phyloP scores from a whole-genome alignment of 1,140 invertebrate genomes.

The Neodiprion lecontei region DNA sequence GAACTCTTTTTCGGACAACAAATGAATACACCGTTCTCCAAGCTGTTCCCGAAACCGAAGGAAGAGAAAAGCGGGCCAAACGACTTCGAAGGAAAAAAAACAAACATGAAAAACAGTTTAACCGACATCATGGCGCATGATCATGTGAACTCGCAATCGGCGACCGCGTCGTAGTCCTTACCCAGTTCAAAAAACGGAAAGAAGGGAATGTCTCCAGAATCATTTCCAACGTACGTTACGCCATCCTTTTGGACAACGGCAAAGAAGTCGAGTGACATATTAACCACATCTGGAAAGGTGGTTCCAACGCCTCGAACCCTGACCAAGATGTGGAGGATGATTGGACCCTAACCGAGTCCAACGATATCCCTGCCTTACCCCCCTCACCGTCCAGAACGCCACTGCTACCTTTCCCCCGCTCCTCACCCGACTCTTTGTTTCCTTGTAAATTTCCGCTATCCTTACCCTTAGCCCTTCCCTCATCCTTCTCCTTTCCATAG shows the following conservation, averaged over 20 bases:
- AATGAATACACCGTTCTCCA: constrained; percentile 12
- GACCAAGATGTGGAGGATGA: background rate
- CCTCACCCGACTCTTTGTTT: background rate
- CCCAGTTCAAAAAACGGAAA: constrained; percentile 3
- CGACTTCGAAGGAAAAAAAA: background rate
- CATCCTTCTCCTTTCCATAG: too few species aligned
- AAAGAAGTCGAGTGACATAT: constrained; percentile 18
- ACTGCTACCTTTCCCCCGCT: too few species aligned
- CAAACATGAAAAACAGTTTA: background rate
- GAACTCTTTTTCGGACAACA: constrained; percentile 12
- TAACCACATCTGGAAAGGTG: constrained; percentile 11
- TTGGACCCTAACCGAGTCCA: background rate
- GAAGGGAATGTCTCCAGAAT: background rate
- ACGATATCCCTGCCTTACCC: background rate
- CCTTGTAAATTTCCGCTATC: too few species aligned
- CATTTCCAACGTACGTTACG: background rate
- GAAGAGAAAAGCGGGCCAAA: background rate
- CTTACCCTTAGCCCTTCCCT: too few species aligned
- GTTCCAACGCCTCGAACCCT: background rate
- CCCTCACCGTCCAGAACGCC: too few species aligned
- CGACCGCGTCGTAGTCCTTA: constrained; percentile 14
- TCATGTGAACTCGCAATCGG: constrained; percentile 7
- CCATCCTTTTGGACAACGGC: constrained; percentile 12
- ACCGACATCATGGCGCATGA: constrained; percentile 8
- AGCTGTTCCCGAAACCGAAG: constrained; percentile 8